phyloP scores from a whole-genome alignment of 2,113 vertebrate genomes.

The Nothocercus julius region DNA sequence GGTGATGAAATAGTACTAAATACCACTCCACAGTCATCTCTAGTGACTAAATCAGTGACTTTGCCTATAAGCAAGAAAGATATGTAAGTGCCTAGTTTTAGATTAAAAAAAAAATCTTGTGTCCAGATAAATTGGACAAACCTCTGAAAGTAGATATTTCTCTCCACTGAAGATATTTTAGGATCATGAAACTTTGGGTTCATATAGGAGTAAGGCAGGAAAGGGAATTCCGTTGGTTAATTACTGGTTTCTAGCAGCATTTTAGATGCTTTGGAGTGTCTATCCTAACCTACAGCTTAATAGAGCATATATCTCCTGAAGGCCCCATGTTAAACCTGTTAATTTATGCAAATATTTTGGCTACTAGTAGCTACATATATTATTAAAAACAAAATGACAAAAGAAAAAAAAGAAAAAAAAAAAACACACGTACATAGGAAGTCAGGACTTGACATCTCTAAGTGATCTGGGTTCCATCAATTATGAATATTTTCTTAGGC shows the following conservation, averaged over 20 bases:
- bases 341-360: background rate
- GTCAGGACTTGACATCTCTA: background rate
- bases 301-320: background rate
- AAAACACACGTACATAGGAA: background rate
- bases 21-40: background rate
- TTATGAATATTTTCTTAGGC: background rate
- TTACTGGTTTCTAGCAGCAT: background rate
- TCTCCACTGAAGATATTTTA: background rate
- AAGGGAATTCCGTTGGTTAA: background rate
- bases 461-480: background rate
- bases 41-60: background rate
- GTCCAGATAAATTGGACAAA: background rate
- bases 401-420: too few species aligned
- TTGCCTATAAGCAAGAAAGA: background rate
- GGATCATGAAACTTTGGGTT: background rate
- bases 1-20: background rate
- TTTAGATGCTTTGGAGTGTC: background rate
- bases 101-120: background rate
- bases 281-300: background rate
- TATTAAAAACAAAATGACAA: background rate
- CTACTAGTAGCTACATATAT: background rate
- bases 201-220: background rate
- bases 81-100: background rate
- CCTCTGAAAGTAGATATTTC: background rate
- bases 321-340: background rate